A percentile compares a stretch with the other conserved stretches of the same genome.
Evolutionary conservation across 2,113 vertebrate genomes (phyloP).

Genomic region (Pogona vitticeps): DNA sequence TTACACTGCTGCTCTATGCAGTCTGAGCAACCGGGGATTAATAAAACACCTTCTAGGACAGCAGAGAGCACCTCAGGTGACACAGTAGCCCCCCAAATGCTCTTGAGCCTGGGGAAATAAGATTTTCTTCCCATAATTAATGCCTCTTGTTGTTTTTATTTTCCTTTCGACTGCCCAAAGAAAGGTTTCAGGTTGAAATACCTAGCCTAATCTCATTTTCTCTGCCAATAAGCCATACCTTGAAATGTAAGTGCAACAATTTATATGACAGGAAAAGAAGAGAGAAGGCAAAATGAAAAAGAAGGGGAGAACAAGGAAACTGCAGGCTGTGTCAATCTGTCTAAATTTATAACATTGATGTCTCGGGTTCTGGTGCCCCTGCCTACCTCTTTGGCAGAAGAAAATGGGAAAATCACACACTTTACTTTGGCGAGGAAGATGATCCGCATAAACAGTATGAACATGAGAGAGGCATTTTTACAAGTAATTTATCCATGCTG

Average conservation of each 20-base stretch:
- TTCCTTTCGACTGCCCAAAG: not conserved
- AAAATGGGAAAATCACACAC: not conserved
- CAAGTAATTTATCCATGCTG: not conserved
- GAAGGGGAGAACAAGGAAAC: not conserved
- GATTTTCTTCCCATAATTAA: not conserved
- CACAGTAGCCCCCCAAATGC: not conserved
- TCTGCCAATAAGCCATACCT: not conserved
- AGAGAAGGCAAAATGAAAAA: slow-evolving; percentile 16
- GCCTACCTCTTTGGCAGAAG: not conserved
- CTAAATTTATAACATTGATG: not conserved
- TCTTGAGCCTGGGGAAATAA: slow-evolving; percentile 19
- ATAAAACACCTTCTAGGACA: not conserved
- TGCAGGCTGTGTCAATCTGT: not conserved
- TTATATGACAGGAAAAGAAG: slow-evolving; percentile 18
- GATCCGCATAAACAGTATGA: not conserved
- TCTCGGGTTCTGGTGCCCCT: not conserved
- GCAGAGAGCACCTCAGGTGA: not conserved
- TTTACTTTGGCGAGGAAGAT: not conserved
- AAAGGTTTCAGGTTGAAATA: slow-evolving; percentile 19
- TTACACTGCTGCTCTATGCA: not conserved
- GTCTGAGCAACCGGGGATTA: not conserved
- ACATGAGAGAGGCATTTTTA: not conserved
- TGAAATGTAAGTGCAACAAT: slow-evolving; percentile 1
- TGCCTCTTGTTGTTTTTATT: not conserved
- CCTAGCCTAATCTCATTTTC: slow-evolving; percentile 6